These are phyloP conservation scores for Erinaceus europaeus DNA, from an alignment of 2,113 vertebrate species.

Conservation along the genomic window DNA sequence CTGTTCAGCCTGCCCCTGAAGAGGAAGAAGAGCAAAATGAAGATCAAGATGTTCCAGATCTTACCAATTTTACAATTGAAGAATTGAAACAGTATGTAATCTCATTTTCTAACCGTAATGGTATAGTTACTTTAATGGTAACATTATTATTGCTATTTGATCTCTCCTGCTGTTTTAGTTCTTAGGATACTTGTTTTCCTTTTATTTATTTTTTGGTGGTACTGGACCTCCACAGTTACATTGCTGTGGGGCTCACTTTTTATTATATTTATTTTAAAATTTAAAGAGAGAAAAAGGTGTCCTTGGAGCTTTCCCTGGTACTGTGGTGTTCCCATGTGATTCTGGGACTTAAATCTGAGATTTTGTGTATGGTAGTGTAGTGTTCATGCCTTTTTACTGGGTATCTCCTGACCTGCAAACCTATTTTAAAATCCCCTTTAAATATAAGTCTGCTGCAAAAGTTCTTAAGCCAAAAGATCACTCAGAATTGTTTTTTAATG, in stretches of 20 bases:
- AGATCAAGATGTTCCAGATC: conserved; percentile 91
- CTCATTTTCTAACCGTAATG: conserved; percentile 22
- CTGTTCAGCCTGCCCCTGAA: conserved; percentile 79
- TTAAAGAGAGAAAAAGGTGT: too few relatives aligned
- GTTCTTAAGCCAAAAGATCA: neutral
- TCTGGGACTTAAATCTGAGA: too few relatives aligned
- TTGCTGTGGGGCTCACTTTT: too few relatives aligned
- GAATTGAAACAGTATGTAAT: conserved; percentile 93
- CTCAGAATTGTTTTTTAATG: neutral
- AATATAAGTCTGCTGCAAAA: neutral
- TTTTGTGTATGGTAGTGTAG: too few relatives aligned
- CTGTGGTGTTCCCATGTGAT: too few relatives aligned
- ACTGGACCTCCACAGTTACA: too few relatives aligned
- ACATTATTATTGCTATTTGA: neutral
- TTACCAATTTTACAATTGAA: conserved; percentile 93
- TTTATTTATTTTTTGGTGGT: neutral
- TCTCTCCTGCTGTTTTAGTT: neutral
- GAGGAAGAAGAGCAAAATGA: conserved; percentile 90
- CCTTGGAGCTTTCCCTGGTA: too few relatives aligned
- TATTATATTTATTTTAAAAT: too few relatives aligned
- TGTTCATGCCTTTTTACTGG: too few relatives aligned
- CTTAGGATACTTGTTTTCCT: neutral
- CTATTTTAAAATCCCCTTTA: neutral
- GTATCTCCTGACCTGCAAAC: too few relatives aligned
- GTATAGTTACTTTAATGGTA: neutral